A percentile compares a stretch with the other conserved stretches of the same genome.
These are phyloP conservation scores for Drosophila kanapiae DNA, from an alignment of 1,140 invertebrate species.

Conservation along the genomic window DNA sequence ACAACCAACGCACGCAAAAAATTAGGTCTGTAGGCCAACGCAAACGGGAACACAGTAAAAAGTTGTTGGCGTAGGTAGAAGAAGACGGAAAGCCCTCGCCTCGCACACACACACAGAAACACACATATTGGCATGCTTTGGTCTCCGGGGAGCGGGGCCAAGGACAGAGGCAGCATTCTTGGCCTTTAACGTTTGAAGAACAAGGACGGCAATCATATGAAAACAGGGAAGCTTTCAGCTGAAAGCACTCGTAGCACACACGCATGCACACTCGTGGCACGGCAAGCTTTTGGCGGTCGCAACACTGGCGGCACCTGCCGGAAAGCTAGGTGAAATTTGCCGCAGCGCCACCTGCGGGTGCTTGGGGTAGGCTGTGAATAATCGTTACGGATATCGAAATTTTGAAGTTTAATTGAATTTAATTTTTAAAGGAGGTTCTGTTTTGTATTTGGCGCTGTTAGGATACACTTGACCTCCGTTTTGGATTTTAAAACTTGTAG, in stretches of 20 bases:
- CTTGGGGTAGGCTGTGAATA: neutral
- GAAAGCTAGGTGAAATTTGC: neutral
- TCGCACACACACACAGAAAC: slow-evolving; percentile 26
- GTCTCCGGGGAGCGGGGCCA: slow-evolving; percentile 61
- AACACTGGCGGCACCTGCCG: slow-evolving; percentile 1
- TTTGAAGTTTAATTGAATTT: neutral
- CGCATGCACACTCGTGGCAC: neutral
- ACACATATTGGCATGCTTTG: slow-evolving; percentile 17
- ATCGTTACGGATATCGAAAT: neutral
- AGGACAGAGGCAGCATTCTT: slow-evolving; percentile 76
- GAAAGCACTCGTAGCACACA: slow-evolving; percentile 53
- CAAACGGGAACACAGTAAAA: slow-evolving; percentile 81
- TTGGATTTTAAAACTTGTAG: no score
- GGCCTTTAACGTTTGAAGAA: slow-evolving; percentile 85
- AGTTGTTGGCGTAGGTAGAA: slow-evolving; percentile 82
- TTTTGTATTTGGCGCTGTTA: no score
- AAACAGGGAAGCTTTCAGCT: slow-evolving; percentile 58
- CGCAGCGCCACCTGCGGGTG: neutral
- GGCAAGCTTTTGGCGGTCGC: slow-evolving; percentile 6
- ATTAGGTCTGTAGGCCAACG: slow-evolving; percentile 85
- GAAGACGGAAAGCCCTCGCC: slow-evolving; percentile 72
- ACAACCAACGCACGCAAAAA: slow-evolving; percentile 73
- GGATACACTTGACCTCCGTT: no score
- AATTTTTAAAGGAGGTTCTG: no score
- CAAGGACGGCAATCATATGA: slow-evolving; percentile 84